These are phyloP conservation scores for Drosophila kohkoa DNA, from an alignment of 1,140 invertebrate genomes.

Conservation along the genomic window DNA sequence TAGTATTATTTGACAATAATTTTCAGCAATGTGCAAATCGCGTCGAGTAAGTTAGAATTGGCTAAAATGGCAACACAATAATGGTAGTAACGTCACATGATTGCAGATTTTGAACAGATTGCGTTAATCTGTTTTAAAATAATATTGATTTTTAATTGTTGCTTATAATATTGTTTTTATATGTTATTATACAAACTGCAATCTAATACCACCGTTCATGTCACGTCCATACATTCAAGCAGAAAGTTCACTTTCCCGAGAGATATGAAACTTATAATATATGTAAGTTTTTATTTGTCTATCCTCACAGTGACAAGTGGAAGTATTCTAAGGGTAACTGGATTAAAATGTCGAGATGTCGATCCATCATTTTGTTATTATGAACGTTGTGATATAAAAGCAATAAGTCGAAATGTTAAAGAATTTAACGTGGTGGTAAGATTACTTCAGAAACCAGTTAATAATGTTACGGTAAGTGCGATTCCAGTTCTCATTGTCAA, in stretches of 20 bases:
- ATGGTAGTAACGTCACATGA: no score
- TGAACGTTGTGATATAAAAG: conserved; percentile 24
- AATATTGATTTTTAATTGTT: no score
- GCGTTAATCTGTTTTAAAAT: no score
- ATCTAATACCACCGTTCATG: neutral
- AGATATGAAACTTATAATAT: neutral
- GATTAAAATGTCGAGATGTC: conserved; percentile 13
- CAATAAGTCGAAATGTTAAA: conserved; percentile 26
- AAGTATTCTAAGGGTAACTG: neutral
- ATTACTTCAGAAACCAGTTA: conserved; percentile 23
- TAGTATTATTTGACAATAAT: no score
- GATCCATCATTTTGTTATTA: conserved; percentile 22
- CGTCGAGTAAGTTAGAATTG: no score
- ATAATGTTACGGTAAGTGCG: conserved; percentile 29
- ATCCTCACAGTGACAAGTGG: neutral
- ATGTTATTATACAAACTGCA: no score
- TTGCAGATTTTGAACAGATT: no score
- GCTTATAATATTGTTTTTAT: no score
- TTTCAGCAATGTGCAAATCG: no score
- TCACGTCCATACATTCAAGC: neutral
- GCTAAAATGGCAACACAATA: no score
- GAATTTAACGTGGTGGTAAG: conserved; percentile 8
- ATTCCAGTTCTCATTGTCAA: neutral
- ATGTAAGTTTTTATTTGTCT: neutral
- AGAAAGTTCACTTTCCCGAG: neutral